Evolutionary conservation across 2,888 invertebrate genomes (phyloP), one percentile per base, ranked within the genome.

Genomic region (Baronia brevicornis): DNA sequence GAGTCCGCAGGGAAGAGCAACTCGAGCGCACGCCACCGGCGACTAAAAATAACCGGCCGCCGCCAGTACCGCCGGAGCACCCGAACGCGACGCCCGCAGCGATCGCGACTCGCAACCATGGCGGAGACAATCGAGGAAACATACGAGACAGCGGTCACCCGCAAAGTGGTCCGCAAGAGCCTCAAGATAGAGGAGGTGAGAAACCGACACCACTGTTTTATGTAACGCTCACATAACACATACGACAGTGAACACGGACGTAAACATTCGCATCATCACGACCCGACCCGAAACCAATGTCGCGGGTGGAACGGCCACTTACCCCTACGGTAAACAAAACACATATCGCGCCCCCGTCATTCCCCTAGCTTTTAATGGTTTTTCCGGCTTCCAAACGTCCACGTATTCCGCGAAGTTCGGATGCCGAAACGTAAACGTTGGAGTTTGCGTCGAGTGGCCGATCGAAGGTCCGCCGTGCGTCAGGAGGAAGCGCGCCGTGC

Each of bases 101-200:
- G 68, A 63, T 64, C 80, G 77, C 79, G 78, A 63, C 46, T 60
- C 65, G 64, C 69, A 69, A 67, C 70, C 78, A 88, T 88, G 88
- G 88, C 87, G 86, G 89, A 89, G 74, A 90, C 89, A 56, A 87
- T 90, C 67, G 90, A 90, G 77, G 90, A 90, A 72, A 79, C 85
- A 53, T 89, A 88, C 85, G 89, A 89, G 77, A 87, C 86, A 66
- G 88, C 89, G 80, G 87, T 90, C 80, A 87, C 88, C 71, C 86
- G 89, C 68, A 90, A 89, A 82, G 86, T 89, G 75, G 87, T 89
- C 72, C 86, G 88, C 80, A 89, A 86, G 65, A 89, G 85, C 80
- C 86, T 88, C 82, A 89, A 88, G 85, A 90, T 90, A 72, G 87
- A 90, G 85, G 90, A 90, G 88, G 90, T 90, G 87, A 88, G 88